These are phyloP conservation scores for Lethocerus indicus DNA, from an alignment of 1,140 invertebrate genomes.

Conservation along the genomic window DNA sequence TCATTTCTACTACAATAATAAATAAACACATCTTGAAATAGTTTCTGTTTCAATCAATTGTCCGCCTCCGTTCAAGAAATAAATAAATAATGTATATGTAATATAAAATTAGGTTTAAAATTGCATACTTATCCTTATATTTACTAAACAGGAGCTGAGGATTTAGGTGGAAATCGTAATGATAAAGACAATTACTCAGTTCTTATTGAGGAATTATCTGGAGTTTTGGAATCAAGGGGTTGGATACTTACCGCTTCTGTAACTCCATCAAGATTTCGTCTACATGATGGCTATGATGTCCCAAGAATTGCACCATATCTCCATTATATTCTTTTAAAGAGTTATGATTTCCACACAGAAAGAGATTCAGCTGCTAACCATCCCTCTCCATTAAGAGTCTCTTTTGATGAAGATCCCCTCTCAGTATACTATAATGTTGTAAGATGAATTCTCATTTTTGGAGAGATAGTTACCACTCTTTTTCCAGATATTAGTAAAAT, in stretches of 20 bases:
- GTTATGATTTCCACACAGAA: constrained; percentile 29
- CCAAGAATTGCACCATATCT: constrained; percentile 25
- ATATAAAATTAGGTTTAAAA: background rate
- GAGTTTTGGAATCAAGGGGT: constrained; percentile 28
- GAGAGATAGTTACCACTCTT: too few species aligned
- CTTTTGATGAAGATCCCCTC: constrained; percentile 19
- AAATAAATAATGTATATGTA: background rate
- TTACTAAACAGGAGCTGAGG: constrained; percentile 21
- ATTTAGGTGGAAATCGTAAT: constrained; percentile 25
- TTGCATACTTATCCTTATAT: background rate
- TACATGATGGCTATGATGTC: constrained; percentile 32
- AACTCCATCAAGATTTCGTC: constrained; percentile 29
- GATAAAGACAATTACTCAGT: constrained; percentile 32
- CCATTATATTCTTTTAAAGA: constrained; percentile 32
- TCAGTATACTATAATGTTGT: constrained; percentile 26
- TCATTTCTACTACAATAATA: background rate
- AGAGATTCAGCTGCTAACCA: constrained; percentile 26
- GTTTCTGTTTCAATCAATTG: too few species aligned
- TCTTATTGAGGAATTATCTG: constrained; percentile 31
- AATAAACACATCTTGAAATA: too few species aligned
- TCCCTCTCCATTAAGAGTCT: constrained; percentile 26
- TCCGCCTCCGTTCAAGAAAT: too few species aligned
- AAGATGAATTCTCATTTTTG: constrained; percentile 15
- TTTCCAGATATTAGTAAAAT: background rate
- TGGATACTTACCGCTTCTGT: constrained; percentile 36